Percentiles rank a stretch among this genome's conserved stretches.
Evolutionary conservation across 2,797 vertebrate genomes (phyloP).

Genomic region (Novumbra hubbsi): DNA sequence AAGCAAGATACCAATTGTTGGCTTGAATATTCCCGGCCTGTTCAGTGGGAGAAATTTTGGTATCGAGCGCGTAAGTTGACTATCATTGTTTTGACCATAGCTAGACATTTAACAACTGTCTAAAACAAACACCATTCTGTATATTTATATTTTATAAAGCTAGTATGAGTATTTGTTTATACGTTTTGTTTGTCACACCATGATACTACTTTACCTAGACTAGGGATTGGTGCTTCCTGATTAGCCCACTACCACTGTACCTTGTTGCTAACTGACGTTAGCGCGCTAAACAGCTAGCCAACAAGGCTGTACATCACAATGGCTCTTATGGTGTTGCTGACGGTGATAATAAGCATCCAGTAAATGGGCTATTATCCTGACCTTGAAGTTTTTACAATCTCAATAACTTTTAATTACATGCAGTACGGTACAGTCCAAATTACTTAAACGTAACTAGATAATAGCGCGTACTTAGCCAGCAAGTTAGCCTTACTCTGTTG

Average conservation of each 20-base stretch:
- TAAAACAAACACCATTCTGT: not conserved
- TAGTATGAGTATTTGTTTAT: not conserved
- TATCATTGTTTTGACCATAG: conserved; percentile 14
- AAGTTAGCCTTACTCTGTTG: too few species aligned
- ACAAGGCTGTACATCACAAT: not conserved
- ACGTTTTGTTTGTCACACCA: not conserved
- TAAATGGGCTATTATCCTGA: not conserved
- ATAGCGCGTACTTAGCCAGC: too few species aligned
- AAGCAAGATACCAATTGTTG: conserved; percentile 50
- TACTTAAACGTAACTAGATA: not conserved
- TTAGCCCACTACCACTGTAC: not conserved
- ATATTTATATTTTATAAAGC: not conserved
- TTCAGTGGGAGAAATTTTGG: conserved; percentile 48
- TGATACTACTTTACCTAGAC: not conserved
- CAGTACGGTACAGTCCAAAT: not conserved
- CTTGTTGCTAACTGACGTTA: conserved; percentile 20
- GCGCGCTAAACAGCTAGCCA: conserved; percentile 35
- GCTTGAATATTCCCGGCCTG: conserved; percentile 11
- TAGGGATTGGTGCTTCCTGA: not conserved
- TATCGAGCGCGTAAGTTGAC: conserved; percentile 44
- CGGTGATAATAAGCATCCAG: not conserved
- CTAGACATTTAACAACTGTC: not conserved
- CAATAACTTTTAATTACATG: not conserved
- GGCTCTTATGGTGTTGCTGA: not conserved
- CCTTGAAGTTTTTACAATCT: not conserved